Percentiles rank a stretch among this genome's conserved stretches.
Evolutionary conservation across 2,113 vertebrate species (phyloP).

Genomic region (Vicugna pacos): DNA sequence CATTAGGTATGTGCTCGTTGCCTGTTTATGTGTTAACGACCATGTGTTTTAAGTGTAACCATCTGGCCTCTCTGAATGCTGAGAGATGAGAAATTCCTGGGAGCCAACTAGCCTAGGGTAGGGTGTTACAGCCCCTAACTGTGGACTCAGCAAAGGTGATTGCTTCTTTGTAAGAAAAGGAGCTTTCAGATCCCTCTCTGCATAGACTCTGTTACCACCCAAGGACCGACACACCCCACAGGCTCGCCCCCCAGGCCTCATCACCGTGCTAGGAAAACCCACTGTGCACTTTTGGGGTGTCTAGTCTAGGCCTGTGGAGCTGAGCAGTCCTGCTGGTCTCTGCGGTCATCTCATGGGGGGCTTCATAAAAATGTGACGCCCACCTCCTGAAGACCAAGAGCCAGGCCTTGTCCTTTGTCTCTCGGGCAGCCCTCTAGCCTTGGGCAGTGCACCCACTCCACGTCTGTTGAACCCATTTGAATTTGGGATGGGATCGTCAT

Average conservation of each 20-base stretch:
- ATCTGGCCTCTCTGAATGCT: neutral
- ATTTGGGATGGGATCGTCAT: neutral
- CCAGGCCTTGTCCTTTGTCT: neutral
- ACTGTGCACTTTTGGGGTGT: rapidly evolving
- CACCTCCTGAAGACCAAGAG: neutral
- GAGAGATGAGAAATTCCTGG: neutral
- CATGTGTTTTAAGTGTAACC: neutral
- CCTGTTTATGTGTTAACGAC: neutral
- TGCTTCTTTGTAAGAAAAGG: neutral
- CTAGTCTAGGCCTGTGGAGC: neutral
- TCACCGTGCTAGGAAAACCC: neutral
- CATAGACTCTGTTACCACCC: neutral
- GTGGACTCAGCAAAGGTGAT: too few relatives aligned
- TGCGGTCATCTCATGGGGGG: neutral
- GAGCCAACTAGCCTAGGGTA: neutral
- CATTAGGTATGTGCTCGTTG: constrained; percentile 93
- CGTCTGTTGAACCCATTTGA: rapidly evolving
- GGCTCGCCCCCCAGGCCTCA: neutral
- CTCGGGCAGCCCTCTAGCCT: rapidly evolving
- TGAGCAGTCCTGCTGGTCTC: neutral
- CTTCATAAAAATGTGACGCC: neutral
- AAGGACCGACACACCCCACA: neutral
- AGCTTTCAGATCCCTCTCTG: neutral
- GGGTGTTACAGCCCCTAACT: neutral
- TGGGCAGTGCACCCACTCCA: rapidly evolving